Conservation (phyloP, 2,888 invertebrate genomes). For the Chaetogeoica ovagalla region DNA sequence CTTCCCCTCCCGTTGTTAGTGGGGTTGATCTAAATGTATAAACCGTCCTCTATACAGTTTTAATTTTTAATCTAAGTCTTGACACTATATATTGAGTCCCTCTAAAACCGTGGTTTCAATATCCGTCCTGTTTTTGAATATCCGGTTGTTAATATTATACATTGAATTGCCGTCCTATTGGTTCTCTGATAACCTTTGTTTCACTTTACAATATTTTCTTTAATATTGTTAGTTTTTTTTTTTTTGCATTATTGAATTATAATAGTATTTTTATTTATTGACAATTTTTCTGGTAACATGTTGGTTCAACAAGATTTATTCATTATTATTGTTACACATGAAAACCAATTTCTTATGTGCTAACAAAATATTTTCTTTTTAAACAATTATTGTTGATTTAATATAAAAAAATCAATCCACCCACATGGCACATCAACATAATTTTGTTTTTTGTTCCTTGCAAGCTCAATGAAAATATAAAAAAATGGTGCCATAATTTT, state of each 20-base stretch:
- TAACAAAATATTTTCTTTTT: neutral
- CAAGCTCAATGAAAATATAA: constrained; percentile 49
- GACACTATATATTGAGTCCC: constrained; percentile 49
- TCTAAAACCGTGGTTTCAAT: constrained; percentile 38
- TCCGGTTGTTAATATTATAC: constrained; percentile 44
- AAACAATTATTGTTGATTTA: constrained; percentile 18
- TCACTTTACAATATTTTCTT: constrained; percentile 46
- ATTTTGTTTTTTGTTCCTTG: constrained; percentile 32
- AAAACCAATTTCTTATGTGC: neutral
- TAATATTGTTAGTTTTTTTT: constrained; percentile 32
- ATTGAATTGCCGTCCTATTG: constrained; percentile 51
- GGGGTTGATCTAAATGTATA: constrained; percentile 29
- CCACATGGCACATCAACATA: constrained; percentile 13
- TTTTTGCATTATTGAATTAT: constrained; percentile 1
- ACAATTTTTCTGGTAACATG: constrained; percentile 11
- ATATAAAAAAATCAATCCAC: neutral
- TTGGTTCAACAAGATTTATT: constrained; percentile 17
- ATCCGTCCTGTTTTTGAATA: constrained; percentile 47
- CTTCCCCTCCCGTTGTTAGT: neutral
- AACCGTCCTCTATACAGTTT: constrained; percentile 47
- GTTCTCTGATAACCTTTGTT: constrained; percentile 43
- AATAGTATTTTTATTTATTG: constrained; percentile 16
- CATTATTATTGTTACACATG: neutral
- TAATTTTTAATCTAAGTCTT: constrained; percentile 38
- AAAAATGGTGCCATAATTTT: constrained; percentile 46